Evolutionary conservation across 2,888 invertebrate genomes (phyloP), one percentile per base, ranked within the genome.

Genomic region (Apotomis capreana): DNA sequence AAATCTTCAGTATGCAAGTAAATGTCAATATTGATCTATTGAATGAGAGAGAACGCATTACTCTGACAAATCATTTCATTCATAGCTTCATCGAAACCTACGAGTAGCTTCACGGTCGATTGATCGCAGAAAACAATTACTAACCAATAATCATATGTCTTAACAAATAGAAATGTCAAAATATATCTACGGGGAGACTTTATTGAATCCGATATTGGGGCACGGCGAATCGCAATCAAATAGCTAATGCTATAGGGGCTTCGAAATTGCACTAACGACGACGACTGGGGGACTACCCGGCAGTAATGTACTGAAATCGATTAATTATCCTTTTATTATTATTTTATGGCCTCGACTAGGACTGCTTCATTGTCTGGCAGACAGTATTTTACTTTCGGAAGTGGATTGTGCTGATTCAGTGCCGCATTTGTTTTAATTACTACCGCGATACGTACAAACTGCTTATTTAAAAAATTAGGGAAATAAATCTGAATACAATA

Each of bases 251-350:
- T 78, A 78, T 81, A 79, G 85, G 84, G 86, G 83, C 77, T 81
- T 75, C 78, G 79, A 79, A 83, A 83, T 84, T 81, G 83, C 85
- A 85, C 85, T 84, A 85, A 84, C 85, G 85, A 85, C 82, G 74
- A 78, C 76, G 71, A 64, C 81, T 79, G 79, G 88, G 88, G 87
- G 82, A 79, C 68, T 68, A 68, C 79, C 74, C 70, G 78, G 77
- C 83, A 79, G 87, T 92, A 92, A 92, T 91, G 92, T 88, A 90
- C 88, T 85, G 86, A 85, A 88, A 91, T 92, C 90, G 87, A 90
- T 91, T 93, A 92, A 92, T 92, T 92, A 90, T 90, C 86, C 89
- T 83, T 92, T 90, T 91, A 91, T 91, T 92, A 91, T 92, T 89
- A 89, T 89, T 91, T 92, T 89, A 92, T 92, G 86, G 89, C 82